Evolutionary conservation across 1,140 invertebrate species (phyloP), one percentile per base, ranked within the genome.

Genomic region (silkworm (Bombyx mori)): DNA sequence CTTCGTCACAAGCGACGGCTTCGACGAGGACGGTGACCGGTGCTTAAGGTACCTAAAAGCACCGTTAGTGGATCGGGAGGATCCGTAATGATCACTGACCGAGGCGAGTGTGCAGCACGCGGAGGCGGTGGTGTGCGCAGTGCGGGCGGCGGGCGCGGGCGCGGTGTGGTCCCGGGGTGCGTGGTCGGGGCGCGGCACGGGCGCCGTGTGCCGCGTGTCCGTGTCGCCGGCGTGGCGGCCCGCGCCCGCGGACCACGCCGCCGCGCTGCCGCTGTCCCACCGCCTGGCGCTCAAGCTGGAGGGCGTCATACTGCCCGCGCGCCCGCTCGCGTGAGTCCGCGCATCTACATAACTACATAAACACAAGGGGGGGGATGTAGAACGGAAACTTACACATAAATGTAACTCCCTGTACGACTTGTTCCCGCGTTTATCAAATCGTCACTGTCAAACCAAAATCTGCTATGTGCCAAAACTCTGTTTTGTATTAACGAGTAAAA

Each of bases 261-360:
- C 75, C 57, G 43, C 76, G 60, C 62, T 81, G 55, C 73, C 75
- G 45, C 67, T 75, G 2, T 56, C 65, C 42, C 82, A 88, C 56
- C 92, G 95, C 59, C 87, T 97, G 18, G 93, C 94, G 2, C 88
- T 97, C 1, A 96, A 96, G 87, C 93, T 97, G 1, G 96, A 97
- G 82, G 96, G 96, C 7, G 94, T 97, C 8, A 90, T 97, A 54
- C 91, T 94, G 71, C 94, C 72, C 1, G 57, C 63, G 0, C n/a
- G 55, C 35, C 60, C 65, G 48, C 58, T 66, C 56, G 62, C 62
- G 68, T 70, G 45, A 48, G 12, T 7, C 22, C 50, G 5, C 8
- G 12, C 12, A 18, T 6, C 18, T 7, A 10, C 47, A 48, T 48
- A 10, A 18, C n/a, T n/a, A n/a, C 47, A 48, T 48, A 10, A 9